A percentile compares a stretch with the other conserved stretches of the same genome.
Evolutionary conservation across 2,797 vertebrate species (phyloP).

Genomic region (Nothura maculosa): DNA sequence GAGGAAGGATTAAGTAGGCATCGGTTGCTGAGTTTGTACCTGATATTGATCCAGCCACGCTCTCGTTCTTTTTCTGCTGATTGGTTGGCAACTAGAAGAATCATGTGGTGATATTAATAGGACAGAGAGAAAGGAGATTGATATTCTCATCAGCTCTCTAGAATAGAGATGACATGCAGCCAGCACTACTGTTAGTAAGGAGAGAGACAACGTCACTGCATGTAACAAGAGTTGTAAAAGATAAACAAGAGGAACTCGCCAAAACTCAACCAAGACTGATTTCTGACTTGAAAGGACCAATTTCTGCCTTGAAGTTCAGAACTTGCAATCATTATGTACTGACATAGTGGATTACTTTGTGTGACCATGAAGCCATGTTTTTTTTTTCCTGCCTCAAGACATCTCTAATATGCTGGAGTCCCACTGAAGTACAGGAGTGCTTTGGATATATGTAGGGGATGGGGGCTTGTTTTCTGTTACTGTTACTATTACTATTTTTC

Average conservation of each 20-base stretch:
- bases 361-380: neutral
- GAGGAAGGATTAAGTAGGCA: neutral
- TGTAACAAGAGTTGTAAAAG: neutral
- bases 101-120: neutral
- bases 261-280: neutral
- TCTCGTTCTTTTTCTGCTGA: neutral
- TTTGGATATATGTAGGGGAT: neutral
- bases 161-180: neutral
- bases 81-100: neutral
- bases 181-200: neutral
- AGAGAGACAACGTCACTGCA: neutral
- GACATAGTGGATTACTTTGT: neutral
- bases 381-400: neutral
- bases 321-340: neutral
- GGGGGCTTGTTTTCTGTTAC: neutral
- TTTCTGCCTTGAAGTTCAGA: neutral
- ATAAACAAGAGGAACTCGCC: neutral
- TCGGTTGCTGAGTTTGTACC: too few relatives aligned
- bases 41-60: neutral
- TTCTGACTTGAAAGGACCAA: neutral
- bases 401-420: neutral
- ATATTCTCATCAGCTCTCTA: neutral
- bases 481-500: neutral
- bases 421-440: neutral
- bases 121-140: neutral